Conservation (phyloP, 2,888 invertebrate species). For the Ametastegia equiseti region DNA sequence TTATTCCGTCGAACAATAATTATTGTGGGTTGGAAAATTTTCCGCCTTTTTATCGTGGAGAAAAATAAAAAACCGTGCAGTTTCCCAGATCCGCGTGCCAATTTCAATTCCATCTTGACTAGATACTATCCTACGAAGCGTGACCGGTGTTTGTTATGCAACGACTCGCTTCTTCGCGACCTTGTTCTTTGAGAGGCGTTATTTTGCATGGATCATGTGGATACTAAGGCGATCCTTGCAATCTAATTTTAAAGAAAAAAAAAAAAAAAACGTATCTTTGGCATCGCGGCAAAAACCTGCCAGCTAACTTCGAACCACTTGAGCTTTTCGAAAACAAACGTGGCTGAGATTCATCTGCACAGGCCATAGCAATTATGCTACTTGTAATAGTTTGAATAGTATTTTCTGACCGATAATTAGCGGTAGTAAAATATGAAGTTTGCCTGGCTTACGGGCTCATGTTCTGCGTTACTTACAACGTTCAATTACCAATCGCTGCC, state of each 20-base stretch:
- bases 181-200: conserved; percentile 59
- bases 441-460: background rate
- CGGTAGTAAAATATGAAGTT: background rate
- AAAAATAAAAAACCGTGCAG: conserved; percentile 3
- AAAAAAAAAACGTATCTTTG: background rate
- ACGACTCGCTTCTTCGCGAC: conserved; percentile 68
- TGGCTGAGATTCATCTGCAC: too few species aligned
- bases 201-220: conserved; percentile 46
- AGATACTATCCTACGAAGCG: conserved; percentile 65
- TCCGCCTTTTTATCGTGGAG: background rate
- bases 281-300: background rate
- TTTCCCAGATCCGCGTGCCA: conserved; percentile 24
- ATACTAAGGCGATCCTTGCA: conserved; percentile 58
- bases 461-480: background rate
- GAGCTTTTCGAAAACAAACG: background rate
- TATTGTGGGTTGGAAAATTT: background rate
- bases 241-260: too few species aligned
- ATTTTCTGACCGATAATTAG: too few species aligned
- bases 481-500: conserved; percentile 31
- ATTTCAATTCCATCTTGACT: conserved; percentile 5
- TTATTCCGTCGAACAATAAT: too few species aligned
- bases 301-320: background rate
- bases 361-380: too few species aligned
- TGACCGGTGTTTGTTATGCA: conserved; percentile 73
- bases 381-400: background rate